Percentiles rank a stretch among this genome's conserved stretches.
phyloP scores from a whole-genome alignment of 2,888 invertebrate genomes.

The Hirtodrosophila alboralis region DNA sequence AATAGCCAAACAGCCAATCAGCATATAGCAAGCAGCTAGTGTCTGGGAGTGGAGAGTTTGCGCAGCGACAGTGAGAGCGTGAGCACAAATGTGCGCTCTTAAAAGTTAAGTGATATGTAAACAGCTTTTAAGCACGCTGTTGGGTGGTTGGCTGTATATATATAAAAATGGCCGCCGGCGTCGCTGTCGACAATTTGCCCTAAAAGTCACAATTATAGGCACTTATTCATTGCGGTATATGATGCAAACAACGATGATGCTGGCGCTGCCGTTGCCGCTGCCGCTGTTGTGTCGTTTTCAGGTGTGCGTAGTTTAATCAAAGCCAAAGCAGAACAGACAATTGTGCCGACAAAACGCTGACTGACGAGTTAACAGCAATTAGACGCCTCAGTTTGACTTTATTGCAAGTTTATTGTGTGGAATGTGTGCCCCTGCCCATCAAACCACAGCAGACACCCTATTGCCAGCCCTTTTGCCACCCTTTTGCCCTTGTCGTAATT shows the following conservation, averaged over 20 bases:
- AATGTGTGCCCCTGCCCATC: slow-evolving; percentile 36
- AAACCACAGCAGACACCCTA: slow-evolving; percentile 3
- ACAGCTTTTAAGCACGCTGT: slow-evolving; percentile 38
- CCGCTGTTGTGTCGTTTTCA: slow-evolving; percentile 6
- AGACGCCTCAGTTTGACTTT: slow-evolving; percentile 74
- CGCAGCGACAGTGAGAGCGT: slow-evolving; percentile 35
- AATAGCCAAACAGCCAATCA: slow-evolving; percentile 55
- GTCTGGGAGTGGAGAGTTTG: slow-evolving; percentile 12
- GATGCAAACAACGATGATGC: slow-evolving; percentile 67
- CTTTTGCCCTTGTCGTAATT: slow-evolving; percentile 34
- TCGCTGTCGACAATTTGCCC: slow-evolving; percentile 33
- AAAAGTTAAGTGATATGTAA: slow-evolving; percentile 12
- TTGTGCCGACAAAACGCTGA: slow-evolving; percentile 24
- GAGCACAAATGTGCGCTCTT: slow-evolving; percentile 14
- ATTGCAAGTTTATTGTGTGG: slow-evolving; percentile 75
- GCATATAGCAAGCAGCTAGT: slow-evolving; percentile 1
- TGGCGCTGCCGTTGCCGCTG: slow-evolving; percentile 15
- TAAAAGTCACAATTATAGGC: slow-evolving; percentile 77
- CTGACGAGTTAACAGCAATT: slow-evolving; percentile 75
- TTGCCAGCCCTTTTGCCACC: not conserved
- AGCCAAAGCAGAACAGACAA: slow-evolving; percentile 27
- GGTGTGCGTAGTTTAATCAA: slow-evolving; percentile 58
- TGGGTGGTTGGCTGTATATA: slow-evolving; percentile 22
- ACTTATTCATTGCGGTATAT: slow-evolving; percentile 78
- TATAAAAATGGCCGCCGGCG: slow-evolving; percentile 56